Base-by-base conservation (phyloP, 1,140 invertebrate genomes). In the Copidosoma floridanum region DNA sequence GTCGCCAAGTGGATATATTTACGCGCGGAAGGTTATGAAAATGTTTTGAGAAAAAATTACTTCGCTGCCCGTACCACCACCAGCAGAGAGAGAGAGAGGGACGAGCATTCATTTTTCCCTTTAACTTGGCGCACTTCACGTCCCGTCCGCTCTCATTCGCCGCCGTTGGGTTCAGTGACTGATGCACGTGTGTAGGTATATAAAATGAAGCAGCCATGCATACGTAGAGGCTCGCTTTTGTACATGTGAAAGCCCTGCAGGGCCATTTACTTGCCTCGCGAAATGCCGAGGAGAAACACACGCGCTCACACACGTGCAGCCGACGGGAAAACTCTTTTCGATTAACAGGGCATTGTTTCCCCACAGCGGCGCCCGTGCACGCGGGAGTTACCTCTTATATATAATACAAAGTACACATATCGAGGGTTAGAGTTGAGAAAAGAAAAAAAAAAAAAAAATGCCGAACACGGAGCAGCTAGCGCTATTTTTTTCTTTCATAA, bases 331-430 rank as follows among this genome's bases (percentile, higher is more conserved):
- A 43, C 44, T 35, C 41, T 57, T 63, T 58, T 57, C 56, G 50
- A 58, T 63, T 63, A 63, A 23, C 61, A 29, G 16, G 16, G 56
- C 56, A 57, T 63, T 63, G 48, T 57, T 63, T 44, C 40, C 12
- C 18, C 20, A 11, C 18, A 10, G 2, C 11, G 8, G 18, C 16
- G 4, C 11, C 14, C 24, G 26, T n/a, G 40, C 8, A 20, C n/a
- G 51, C 23, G 14, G 10, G 1, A 46, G 5, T 7, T 18, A 46
- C 10, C 16, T 14, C 7, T 43, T 21, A 12, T 21, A 12, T 21
- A 41, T n/a, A n/a, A 43, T 11, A 43, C n/a, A n/a, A n/a, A n/a
- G n/a, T n/a, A n/a, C n/a, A n/a, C n/a, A n/a, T n/a, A n/a, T n/a
- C n/a, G n/a, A n/a, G n/a, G n/a, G n/a, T n/a, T n/a, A n/a, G n/a